Evolutionary conservation across 2,797 vertebrate species (phyloP).

Genomic region (Gymnocypris eckloni): DNA sequence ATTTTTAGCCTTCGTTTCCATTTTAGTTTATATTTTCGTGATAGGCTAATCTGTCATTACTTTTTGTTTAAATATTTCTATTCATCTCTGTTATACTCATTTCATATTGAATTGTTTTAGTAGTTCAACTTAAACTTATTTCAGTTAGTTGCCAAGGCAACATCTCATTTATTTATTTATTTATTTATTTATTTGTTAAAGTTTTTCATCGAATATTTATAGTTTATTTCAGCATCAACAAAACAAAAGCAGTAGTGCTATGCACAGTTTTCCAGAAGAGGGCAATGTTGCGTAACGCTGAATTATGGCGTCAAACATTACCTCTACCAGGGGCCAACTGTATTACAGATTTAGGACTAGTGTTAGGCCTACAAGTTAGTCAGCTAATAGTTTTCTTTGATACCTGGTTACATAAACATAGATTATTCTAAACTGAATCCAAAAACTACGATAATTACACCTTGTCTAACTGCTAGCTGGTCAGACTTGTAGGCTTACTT

Average conservation of each 20-base stretch:
- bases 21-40: background rate
- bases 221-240: background rate
- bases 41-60: background rate
- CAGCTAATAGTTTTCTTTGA: background rate
- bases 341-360: background rate
- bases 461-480: background rate
- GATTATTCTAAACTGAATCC: background rate
- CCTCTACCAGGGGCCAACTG: background rate
- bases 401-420: background rate
- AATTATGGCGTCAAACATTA: background rate
- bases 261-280: slow-evolving; percentile 12
- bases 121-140: background rate
- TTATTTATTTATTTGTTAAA: background rate
- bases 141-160: too few relatives aligned
- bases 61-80: background rate
- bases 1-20: background rate
- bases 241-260: background rate
- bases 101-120: background rate
- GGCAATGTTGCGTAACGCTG: slow-evolving; percentile 6
- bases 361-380: background rate
- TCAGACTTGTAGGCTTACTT: too few relatives aligned
- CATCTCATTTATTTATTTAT: too few relatives aligned
- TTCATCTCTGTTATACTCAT: background rate
- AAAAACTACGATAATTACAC: background rate
- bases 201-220: background rate